Percentiles rank a stretch among this genome's conserved stretches.
Conservation (phyloP, 1,140 invertebrate species). For the Drosophila murphyi region DNA sequence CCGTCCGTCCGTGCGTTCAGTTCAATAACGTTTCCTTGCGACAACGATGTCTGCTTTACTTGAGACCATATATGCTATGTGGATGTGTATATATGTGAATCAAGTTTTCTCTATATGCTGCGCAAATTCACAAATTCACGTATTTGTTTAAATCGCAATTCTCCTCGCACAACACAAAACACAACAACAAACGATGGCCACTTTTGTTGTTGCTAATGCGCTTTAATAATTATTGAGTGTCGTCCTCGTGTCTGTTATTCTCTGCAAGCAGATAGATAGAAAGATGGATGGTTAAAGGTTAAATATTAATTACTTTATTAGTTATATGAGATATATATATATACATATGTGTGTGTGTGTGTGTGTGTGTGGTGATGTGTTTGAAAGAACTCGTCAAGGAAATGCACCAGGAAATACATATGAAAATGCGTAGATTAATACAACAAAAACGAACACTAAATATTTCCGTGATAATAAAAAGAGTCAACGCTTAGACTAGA, state of each 20-base stretch:
- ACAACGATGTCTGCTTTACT: background rate
- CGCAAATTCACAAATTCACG: constrained; percentile 13
- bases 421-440: background rate
- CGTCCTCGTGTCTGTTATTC: constrained; percentile 29
- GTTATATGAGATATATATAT: constrained; percentile 19
- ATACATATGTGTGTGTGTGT: constrained; percentile 18
- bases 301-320: constrained; percentile 28
- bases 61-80: constrained; percentile 22
- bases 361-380: constrained; percentile 7
- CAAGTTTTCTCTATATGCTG: constrained; percentile 9
- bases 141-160: constrained; percentile 64
- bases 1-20: constrained; percentile 48
- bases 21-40: constrained; percentile 80
- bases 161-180: constrained; percentile 1
- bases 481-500: no score
- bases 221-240: constrained; percentile 13
- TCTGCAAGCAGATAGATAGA: constrained; percentile 30
- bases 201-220: constrained; percentile 11
- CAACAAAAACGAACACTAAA: background rate
- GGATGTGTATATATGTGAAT: constrained; percentile 17
- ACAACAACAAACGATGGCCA: constrained; percentile 18
- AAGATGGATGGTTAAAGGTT: constrained; percentile 20
- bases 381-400: constrained; percentile 10
- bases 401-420: constrained; percentile 35
- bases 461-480: background rate